A percentile compares a stretch with the other conserved stretches of the same genome.
Evolutionary conservation across 2,888 invertebrate species (phyloP).

Genomic region (Nasonia oneida): DNA sequence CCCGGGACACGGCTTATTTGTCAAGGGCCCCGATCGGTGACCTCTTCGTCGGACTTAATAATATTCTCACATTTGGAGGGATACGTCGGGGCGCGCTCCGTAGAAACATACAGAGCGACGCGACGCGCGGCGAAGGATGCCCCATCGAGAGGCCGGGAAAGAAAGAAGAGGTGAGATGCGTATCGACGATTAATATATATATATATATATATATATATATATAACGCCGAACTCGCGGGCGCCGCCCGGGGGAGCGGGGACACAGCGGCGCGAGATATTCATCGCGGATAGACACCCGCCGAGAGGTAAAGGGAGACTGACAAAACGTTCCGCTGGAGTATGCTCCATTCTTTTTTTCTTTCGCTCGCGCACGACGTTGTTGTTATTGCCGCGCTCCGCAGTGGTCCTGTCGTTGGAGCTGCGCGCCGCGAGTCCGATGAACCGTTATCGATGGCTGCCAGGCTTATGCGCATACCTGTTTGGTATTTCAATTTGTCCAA

Average conservation of each 20-base stretch:
- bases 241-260: conserved; percentile 28
- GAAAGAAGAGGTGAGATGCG: conserved; percentile 62
- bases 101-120: neutral
- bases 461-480: neutral
- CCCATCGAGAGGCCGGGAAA: conserved; percentile 34
- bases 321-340: conserved; percentile 44
- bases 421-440: neutral
- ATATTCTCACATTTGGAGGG: conserved; percentile 72
- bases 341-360: neutral
- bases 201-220: conserved; percentile 54
- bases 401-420: neutral
- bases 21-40: conserved; percentile 66
- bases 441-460: conserved; percentile 23
- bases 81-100: conserved; percentile 67
- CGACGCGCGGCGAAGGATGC: conserved; percentile 52
- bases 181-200: conserved; percentile 69
- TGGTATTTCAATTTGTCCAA: conserved; percentile 21
- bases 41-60: conserved; percentile 67
- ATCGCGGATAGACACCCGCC: conserved; percentile 65
- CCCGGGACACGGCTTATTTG: conserved; percentile 69
- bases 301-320: conserved; percentile 61
- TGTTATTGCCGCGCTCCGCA: neutral
- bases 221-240: conserved; percentile 41
- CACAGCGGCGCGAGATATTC: conserved; percentile 60
- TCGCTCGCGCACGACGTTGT: neutral